A percentile compares a stretch with the other conserved stretches of the same genome.
Evolutionary conservation across 2,888 invertebrate genomes (phyloP).

Genomic region (Tromatobia lineatoria): DNA sequence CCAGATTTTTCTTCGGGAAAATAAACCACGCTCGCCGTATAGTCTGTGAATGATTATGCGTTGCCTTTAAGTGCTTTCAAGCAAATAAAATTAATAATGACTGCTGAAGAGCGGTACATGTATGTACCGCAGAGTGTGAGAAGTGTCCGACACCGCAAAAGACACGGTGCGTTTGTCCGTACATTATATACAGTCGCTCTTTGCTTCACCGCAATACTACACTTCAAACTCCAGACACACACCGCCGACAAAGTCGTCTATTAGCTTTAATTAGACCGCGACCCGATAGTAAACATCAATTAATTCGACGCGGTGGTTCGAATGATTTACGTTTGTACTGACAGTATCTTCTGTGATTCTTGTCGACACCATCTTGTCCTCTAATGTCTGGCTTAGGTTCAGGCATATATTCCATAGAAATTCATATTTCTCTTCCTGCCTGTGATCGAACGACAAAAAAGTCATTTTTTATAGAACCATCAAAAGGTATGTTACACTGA

Average conservation of each 20-base stretch:
- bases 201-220: slow-evolving; percentile 64
- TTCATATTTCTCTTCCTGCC: no score
- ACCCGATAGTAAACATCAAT: slow-evolving; percentile 83
- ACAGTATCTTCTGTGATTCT: slow-evolving; percentile 30
- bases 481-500: no score
- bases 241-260: slow-evolving; percentile 75
- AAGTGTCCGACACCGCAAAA: slow-evolving; percentile 63
- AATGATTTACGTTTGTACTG: slow-evolving; percentile 74
- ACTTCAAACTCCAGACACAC: slow-evolving; percentile 40
- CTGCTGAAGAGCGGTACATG: slow-evolving; percentile 37
- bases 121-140: slow-evolving; percentile 30
- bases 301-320: slow-evolving; percentile 75
- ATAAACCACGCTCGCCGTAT: not conserved
- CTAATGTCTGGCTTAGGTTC: not conserved
- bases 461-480: no score
- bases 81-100: slow-evolving; percentile 68
- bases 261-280: slow-evolving; percentile 83
- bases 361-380: not conserved
- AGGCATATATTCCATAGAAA: no score
- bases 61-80: slow-evolving; percentile 58
- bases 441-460: no score
- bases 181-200: slow-evolving; percentile 48
- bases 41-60: slow-evolving; percentile 23
- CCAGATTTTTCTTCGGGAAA: not conserved
- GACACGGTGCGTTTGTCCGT: slow-evolving; percentile 61